These are phyloP conservation scores for Sapajus apella DNA, from an alignment of 2,113 vertebrate species.

Conservation along the genomic window DNA sequence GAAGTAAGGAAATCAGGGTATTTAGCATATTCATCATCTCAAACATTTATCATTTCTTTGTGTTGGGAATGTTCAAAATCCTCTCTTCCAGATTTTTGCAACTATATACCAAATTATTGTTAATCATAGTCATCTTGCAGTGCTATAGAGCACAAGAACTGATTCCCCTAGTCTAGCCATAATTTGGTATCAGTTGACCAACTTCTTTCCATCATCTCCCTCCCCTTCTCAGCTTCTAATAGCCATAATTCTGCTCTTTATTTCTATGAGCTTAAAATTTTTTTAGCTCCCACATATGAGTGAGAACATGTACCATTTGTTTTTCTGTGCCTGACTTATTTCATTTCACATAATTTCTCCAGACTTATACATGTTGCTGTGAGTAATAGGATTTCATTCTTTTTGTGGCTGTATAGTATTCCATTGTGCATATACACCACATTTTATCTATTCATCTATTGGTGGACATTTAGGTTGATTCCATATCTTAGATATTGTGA, in stretches of 20 bases:
- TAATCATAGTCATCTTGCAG: neutral
- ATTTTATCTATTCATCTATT: neutral
- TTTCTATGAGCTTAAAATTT: neutral
- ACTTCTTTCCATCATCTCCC: neutral
- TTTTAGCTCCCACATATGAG: neutral
- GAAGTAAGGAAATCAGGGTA: neutral
- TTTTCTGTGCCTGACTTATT: neutral
- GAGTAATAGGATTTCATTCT: neutral
- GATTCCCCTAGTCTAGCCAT: neutral
- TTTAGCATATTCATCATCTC: neutral
- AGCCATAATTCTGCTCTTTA: neutral
- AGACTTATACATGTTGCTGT: neutral
- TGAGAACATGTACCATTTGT: neutral
- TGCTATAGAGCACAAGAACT: neutral
- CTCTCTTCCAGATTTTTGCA: neutral
- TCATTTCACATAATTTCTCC: neutral
- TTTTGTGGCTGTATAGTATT: neutral
- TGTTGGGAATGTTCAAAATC: neutral
- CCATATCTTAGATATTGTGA: neutral
- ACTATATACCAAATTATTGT: neutral
- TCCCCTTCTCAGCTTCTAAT: neutral
- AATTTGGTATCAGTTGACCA: neutral
- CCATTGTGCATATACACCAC: neutral
- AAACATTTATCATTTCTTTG: neutral
- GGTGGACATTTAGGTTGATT: neutral